A percentile compares a stretch with the other conserved stretches of the same genome.
phyloP scores from a whole-genome alignment of 2,797 vertebrate genomes.

The Xyrichtys novacula region DNA sequence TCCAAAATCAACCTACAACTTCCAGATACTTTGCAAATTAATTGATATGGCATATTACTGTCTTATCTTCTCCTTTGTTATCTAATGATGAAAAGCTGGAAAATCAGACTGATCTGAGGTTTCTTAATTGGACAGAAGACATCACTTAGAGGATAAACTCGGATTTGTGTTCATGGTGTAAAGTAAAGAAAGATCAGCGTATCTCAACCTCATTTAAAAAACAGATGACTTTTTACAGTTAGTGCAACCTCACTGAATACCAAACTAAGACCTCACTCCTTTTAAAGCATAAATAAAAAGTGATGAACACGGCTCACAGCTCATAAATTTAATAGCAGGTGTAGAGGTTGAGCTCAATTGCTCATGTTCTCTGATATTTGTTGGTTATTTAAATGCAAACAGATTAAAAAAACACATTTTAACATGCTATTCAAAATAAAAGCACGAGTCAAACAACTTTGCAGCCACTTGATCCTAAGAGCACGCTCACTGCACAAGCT shows the following conservation, averaged over 20 bases:
- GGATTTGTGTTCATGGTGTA: too few species aligned
- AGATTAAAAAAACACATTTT: neutral
- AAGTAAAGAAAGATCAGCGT: too few species aligned
- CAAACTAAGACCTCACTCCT: neutral
- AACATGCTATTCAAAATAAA: neutral
- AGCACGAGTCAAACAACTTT: neutral
- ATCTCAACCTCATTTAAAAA: too few species aligned
- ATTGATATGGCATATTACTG: too few species aligned
- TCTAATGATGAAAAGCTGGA: too few species aligned
- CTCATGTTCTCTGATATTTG: neutral
- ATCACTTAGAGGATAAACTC: too few species aligned
- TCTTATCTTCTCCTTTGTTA: too few species aligned
- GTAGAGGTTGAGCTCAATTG: neutral
- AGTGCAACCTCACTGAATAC: neutral
- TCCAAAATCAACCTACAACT: neutral
- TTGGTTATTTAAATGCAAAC: neutral
- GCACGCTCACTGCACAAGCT: neutral
- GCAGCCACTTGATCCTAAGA: conserved; percentile 1
- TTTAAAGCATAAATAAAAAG: neutral
- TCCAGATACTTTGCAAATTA: too few species aligned
- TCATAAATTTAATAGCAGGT: neutral
- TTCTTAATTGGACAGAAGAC: too few species aligned
- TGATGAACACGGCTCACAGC: neutral
- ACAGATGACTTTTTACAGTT: too few species aligned
- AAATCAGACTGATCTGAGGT: too few species aligned